Evolutionary conservation across 2,113 vertebrate species (phyloP).

Genomic region (Pantherophis guttatus): DNA sequence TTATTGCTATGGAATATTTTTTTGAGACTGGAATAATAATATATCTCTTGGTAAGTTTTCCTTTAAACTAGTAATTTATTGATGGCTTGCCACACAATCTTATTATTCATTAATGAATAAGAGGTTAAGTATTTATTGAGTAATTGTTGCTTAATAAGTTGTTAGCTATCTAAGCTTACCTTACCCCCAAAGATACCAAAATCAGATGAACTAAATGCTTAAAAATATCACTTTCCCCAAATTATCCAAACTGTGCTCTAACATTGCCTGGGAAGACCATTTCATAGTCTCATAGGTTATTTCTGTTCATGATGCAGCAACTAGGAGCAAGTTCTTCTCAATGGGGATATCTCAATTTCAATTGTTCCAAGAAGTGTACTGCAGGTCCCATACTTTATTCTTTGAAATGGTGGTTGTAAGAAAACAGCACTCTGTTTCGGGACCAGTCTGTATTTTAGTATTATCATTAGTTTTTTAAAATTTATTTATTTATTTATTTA

Average conservation of each 20-base stretch:
- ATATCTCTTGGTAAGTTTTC: background rate
- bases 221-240: background rate
- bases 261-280: background rate
- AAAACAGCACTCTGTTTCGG: background rate
- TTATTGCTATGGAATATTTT: background rate
- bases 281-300: background rate
- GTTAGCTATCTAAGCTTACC: background rate
- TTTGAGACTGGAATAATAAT: background rate
- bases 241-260: background rate
- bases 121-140: background rate
- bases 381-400: background rate
- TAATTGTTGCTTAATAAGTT: background rate
- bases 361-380: background rate
- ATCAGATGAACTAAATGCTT: background rate
- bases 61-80: background rate
- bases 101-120: background rate
- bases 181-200: background rate
- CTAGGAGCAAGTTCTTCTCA: background rate
- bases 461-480: background rate
- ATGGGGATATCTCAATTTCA: background rate
- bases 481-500: background rate
- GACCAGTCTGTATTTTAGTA: background rate
- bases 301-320: background rate
- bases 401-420: background rate
- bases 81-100: background rate